Conservation (phyloP, 1,140 invertebrate genomes). For the Diprion similis region DNA sequence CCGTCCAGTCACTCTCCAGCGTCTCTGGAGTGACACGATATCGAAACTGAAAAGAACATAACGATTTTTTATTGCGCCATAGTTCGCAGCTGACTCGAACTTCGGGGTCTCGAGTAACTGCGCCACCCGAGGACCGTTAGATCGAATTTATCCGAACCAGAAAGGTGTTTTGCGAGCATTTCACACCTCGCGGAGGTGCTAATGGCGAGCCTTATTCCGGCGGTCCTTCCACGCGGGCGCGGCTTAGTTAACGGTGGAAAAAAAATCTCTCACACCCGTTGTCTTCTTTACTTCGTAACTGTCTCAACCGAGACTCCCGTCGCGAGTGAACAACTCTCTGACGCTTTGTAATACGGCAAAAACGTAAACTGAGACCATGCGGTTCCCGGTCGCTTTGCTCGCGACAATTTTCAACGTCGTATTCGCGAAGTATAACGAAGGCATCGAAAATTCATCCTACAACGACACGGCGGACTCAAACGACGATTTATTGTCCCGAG, state of each 20-base stretch:
- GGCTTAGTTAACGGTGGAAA: not conserved
- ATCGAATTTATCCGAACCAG: not conserved
- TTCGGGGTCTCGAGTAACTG: not conserved
- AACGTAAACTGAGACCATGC: not conserved
- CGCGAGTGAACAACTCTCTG: not conserved
- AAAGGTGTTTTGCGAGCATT: not conserved
- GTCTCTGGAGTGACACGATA: not conserved
- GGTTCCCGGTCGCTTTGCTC: not conserved
- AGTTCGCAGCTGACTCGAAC: not conserved
- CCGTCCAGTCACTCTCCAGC: not conserved
- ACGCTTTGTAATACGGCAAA: not conserved
- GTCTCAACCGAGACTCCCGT: not conserved
- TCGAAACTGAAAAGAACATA: not conserved
- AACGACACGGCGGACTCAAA: not conserved
- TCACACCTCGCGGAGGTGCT: not conserved
- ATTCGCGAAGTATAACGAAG: not conserved
- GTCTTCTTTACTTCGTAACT: not conserved
- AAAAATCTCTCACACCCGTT: not conserved
- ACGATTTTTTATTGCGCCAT: not conserved
- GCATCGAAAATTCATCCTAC: not conserved
- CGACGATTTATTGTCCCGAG: constrained; percentile 24
- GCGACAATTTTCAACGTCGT: not conserved
- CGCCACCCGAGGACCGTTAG: not conserved
- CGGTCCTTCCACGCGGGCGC: not conserved
- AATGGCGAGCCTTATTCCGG: not conserved